Conservation (phyloP, 2,113 vertebrate genomes). For the Choloepus hoffmanni region DNA sequence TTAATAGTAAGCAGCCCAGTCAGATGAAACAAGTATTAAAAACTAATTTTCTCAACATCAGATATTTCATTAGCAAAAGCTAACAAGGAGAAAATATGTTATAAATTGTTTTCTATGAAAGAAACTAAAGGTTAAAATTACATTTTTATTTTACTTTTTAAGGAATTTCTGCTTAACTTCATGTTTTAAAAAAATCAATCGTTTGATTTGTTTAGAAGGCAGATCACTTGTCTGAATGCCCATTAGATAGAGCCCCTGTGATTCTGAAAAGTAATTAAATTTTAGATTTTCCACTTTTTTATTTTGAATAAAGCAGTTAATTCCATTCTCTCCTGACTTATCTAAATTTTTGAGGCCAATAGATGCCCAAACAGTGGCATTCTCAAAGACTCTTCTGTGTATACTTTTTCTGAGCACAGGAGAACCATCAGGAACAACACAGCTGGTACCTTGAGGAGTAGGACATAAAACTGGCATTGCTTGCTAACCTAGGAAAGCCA, state of each 20-base stretch:
- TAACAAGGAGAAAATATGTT: background rate
- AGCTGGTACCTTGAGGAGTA: conserved; percentile 48
- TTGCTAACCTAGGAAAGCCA: background rate
- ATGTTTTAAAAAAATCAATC: background rate
- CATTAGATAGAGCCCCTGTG: background rate
- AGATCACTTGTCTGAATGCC: conserved; percentile 20
- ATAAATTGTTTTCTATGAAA: conserved; percentile 27
- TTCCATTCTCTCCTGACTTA: conserved; percentile 8
- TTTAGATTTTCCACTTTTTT: conserved; percentile 1
- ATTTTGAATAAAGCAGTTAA: conserved; percentile 61
- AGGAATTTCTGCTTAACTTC: conserved; percentile 10
- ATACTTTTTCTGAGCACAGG: background rate
- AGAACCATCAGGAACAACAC: conserved; percentile 39
- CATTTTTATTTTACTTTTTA: background rate
- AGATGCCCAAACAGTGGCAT: background rate
- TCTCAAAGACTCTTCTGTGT: background rate
- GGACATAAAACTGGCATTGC: conserved; percentile 42
- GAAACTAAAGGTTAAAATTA: conserved; percentile 27
- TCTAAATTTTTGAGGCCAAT: conserved; percentile 1
- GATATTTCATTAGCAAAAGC: conserved; percentile 20
- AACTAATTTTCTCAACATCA: background rate
- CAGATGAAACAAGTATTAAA: background rate
- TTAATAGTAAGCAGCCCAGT: conserved; percentile 15
- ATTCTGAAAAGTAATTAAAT: conserved; percentile 52
- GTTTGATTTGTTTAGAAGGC: conserved; percentile 26